A percentile compares a stretch with the other conserved stretches of the same genome.
phyloP scores from a whole-genome alignment of 2,888 invertebrate species.

The Isoperla grammatica region DNA sequence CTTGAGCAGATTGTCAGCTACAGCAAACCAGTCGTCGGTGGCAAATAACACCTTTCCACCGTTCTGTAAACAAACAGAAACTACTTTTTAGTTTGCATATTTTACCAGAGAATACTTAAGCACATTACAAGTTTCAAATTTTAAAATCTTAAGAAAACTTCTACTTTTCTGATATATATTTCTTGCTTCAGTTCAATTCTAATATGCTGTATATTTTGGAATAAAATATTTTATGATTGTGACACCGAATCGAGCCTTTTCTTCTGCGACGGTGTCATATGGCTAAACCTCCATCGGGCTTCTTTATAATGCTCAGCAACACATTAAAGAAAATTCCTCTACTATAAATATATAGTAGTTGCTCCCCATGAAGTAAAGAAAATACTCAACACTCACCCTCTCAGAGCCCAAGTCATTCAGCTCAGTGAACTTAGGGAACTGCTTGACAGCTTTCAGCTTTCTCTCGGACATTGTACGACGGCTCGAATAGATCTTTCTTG shows the following conservation, averaged over 20 bases:
- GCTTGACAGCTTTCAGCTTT: not conserved
- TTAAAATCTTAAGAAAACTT: slow-evolving; percentile 11
- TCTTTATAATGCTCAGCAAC: no score
- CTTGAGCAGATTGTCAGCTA: slow-evolving; percentile 54
- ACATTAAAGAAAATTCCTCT: no score
- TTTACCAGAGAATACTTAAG: not conserved
- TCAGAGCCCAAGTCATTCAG: slow-evolving; percentile 47
- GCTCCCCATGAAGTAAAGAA: no score
- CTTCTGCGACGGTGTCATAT: no score
- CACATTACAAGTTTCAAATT: not conserved
- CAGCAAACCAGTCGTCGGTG: slow-evolving; percentile 59
- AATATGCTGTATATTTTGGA: no score
- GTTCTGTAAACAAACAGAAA: slow-evolving; percentile 46
- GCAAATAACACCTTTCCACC: slow-evolving; percentile 56
- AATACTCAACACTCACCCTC: slow-evolving; percentile 40
- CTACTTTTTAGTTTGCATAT: slow-evolving; percentile 16
- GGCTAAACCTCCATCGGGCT: no score
- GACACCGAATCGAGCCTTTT: no score
- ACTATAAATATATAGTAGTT: no score
- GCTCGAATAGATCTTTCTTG: no score
- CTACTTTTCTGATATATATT: slow-evolving; percentile 1
- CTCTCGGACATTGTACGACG: not conserved
- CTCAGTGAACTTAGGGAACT: slow-evolving; percentile 44
- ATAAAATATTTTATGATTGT: no score
- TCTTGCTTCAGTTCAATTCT: no score